Evolutionary conservation across 2,797 vertebrate species (phyloP), one percentile per base, ranked within the genome.

Genomic region (Sphaeramia orbicularis): DNA sequence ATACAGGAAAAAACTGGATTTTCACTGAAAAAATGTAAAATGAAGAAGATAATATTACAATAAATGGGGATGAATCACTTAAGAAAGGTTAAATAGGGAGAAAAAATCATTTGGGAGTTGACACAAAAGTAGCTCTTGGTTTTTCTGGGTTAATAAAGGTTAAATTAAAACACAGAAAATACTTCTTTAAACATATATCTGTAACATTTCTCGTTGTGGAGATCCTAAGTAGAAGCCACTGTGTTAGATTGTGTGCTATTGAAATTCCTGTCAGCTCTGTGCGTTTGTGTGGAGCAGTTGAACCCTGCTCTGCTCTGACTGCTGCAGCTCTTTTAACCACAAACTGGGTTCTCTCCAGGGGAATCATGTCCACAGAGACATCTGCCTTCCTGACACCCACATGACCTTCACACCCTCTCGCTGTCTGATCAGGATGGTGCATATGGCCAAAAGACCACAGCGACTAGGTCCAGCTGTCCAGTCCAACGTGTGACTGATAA

Each of bases 341-440:
- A 85, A 63, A 81, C 60, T 38, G 14, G 52, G 58, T 18, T 68
- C 51, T 80, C 70, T 83, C 62, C 14, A 19, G 63, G 61, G 72
- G 50, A 30, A n/a, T 16, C 4, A n/a, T 53, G 53, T 82, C 84
- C 62, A 64, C 69, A 21, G 78, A 84, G 83, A 81, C 81, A 84
- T 85, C 83, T 86, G 81, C 83, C 64, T 81, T 42, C 0, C 71
- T 76, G 83, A 82, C 83, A 84, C 68, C 57, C 72, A 40, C 68
- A 70, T 86, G 79, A 88, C 88, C 86, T 90, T 89, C 86, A 89
- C 72, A 73, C 65, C 54, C 35, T 58, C 73, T 49, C 37, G 41
- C 82, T 65, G 77, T 71, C 69, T 68, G 76, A 82, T 73, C 80
- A 45, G 50, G 49, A 7, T 10, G 51, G 30, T 72, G 67, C 78